Evolutionary conservation across 2,113 vertebrate species (phyloP).

Genomic region (Dasypus novemcinctus): DNA sequence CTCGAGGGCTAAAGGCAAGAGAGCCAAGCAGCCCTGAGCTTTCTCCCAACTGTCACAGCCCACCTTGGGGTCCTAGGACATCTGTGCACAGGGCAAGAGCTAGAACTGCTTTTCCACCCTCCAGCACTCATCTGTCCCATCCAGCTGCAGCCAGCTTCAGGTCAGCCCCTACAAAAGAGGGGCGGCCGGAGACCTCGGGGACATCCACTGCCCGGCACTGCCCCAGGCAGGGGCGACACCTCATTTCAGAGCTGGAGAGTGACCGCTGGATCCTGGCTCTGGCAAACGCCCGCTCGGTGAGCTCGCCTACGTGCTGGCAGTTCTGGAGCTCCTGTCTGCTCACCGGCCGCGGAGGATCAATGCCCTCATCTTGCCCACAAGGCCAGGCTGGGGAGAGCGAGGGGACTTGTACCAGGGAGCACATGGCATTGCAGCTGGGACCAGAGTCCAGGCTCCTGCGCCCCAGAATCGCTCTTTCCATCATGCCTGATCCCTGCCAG

Average conservation of each 20-base stretch:
- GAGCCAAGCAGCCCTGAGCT: no score
- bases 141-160: background rate
- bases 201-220: no score
- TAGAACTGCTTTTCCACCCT: background rate
- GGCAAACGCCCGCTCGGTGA: background rate
- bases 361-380: no score
- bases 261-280: background rate
- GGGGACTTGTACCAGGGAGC: background rate
- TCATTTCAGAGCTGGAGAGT: fast-evolving
- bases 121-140: background rate
- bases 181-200: background rate
- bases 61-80: background rate
- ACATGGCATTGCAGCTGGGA: background rate
- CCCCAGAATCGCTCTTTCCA: background rate
- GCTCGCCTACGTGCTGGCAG: background rate
- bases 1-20: no score
- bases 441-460: background rate
- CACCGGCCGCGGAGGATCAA: background rate
- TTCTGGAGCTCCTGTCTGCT: background rate
- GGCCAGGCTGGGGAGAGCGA: background rate
- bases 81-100: background rate
- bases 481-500: background rate
- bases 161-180: no score
- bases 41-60: background rate
- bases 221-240: background rate